phyloP scores from a whole-genome alignment of 1,140 invertebrate genomes.

The Nixonia krombeini region DNA sequence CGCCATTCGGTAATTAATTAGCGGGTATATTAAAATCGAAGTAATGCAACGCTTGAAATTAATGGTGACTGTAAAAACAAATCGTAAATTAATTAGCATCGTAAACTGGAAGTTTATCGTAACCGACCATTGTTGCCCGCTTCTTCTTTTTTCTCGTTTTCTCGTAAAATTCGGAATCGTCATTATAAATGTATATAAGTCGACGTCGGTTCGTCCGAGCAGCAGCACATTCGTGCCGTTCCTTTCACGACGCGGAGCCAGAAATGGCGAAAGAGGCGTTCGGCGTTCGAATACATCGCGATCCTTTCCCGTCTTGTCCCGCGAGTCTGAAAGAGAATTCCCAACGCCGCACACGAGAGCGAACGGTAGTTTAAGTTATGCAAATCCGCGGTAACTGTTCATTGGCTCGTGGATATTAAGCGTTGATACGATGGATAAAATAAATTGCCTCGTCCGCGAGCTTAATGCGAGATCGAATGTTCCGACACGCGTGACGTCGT shows the following conservation, averaged over 20 bases:
- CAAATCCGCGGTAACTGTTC: slow-evolving; percentile 52
- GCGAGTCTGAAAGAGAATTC: slow-evolving; percentile 37
- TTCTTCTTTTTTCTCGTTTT: no score
- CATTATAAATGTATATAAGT: slow-evolving; percentile 30
- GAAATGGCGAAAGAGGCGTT: slow-evolving; percentile 40
- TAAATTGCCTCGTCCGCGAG: slow-evolving; percentile 27
- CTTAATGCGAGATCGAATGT: slow-evolving; percentile 11
- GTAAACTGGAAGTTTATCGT: no score
- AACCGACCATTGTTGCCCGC: no score
- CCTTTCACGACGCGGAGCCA: slow-evolving; percentile 35
- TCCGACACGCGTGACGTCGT: slow-evolving; percentile 1
- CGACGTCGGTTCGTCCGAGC: slow-evolving; percentile 34
- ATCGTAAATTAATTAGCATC: no score
- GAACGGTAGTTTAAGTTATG: slow-evolving; percentile 51
- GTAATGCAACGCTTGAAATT: no score
- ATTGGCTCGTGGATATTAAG: slow-evolving; percentile 51
- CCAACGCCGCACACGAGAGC: slow-evolving; percentile 38
- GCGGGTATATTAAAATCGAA: no score
- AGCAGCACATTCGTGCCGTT: slow-evolving; percentile 44
- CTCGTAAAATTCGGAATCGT: background rate
- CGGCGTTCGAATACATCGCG: slow-evolving; percentile 21
- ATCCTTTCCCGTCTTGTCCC: slow-evolving; percentile 31
- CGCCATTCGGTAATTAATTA: no score
- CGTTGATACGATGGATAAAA: slow-evolving; percentile 46
- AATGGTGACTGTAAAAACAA: no score